Conservation (phyloP, 1,140 invertebrate genomes). For the Proctacanthus coquilletti region DNA sequence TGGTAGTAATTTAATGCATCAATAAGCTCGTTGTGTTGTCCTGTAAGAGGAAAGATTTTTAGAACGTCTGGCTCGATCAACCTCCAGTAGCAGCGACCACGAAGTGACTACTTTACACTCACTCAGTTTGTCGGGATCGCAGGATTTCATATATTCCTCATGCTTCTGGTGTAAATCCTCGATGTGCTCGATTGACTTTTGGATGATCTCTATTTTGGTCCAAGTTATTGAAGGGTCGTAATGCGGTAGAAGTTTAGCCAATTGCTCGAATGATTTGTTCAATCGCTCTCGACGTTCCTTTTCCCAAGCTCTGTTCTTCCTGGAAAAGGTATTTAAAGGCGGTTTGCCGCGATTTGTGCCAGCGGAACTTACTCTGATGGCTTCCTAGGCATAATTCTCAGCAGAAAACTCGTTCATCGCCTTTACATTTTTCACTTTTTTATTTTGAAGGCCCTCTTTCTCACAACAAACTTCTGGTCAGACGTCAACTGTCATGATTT, state of each 20-base stretch:
- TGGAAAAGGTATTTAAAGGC: constrained; percentile 2
- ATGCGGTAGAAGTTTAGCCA: constrained; percentile 32
- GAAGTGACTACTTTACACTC: constrained; percentile 3
- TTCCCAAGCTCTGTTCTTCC: constrained; percentile 33
- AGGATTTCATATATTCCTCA: constrained; percentile 15
- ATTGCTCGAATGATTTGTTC: constrained; percentile 30
- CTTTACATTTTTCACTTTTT: too few relatives aligned
- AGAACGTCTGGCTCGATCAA: not conserved
- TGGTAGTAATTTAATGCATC: constrained; percentile 3
- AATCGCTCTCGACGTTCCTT: constrained; percentile 33
- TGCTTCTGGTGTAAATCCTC: constrained; percentile 31
- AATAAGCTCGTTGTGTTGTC: constrained; percentile 9
- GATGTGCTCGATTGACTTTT: constrained; percentile 29
- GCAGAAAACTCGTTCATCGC: too few relatives aligned
- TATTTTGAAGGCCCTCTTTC: too few relatives aligned
- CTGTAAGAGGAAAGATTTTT: not conserved
- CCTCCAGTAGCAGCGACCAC: not conserved
- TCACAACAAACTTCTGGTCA: too few relatives aligned
- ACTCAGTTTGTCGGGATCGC: constrained; percentile 7
- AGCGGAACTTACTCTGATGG: constrained; percentile 1
- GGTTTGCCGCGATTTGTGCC: not conserved
- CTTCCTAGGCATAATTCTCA: constrained; percentile 1
- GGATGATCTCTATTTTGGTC: constrained; percentile 33
- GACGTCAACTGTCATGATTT: too few relatives aligned
- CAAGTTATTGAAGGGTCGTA: constrained; percentile 30